A percentile compares a stretch with the other conserved stretches of the same genome.
Conservation (phyloP, 2,888 invertebrate genomes). For the Aspidapion aeneum region DNA sequence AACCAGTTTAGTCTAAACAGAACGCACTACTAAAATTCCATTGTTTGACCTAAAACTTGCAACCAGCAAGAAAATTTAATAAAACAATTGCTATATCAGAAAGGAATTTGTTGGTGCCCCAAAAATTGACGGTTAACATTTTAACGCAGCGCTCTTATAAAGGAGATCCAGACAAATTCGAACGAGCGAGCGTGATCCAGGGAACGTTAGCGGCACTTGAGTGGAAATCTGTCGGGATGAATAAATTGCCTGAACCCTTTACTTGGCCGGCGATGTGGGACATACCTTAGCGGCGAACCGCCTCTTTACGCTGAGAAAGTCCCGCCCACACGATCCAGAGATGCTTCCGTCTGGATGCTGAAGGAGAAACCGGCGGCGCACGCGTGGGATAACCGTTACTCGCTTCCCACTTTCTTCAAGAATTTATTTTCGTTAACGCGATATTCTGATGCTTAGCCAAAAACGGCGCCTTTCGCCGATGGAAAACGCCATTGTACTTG, state of each 20-base stretch:
- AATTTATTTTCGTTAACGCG: constrained; percentile 25
- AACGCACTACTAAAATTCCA: no score
- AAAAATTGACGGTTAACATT: no score
- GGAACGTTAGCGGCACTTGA: constrained; percentile 14
- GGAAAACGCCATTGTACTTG: neutral
- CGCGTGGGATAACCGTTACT: constrained; percentile 35
- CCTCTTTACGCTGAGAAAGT: constrained; percentile 42
- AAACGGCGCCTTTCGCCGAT: constrained; percentile 7
- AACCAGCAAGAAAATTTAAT: no score
- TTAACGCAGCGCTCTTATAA: no score
- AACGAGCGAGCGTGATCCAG: constrained; percentile 19
- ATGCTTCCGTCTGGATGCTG: constrained; percentile 43
- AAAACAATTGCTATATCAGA: no score
- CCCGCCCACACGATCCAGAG: constrained; percentile 46
- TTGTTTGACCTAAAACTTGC: no score
- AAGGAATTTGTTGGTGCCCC: no score
- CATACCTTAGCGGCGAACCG: constrained; percentile 44
- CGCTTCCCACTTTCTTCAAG: constrained; percentile 34
- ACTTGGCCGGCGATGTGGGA: constrained; percentile 43
- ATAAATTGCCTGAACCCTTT: constrained; percentile 48
- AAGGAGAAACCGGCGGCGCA: constrained; percentile 33
- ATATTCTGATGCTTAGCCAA: constrained; percentile 22
- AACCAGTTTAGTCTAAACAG: no score
- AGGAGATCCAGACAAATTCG: constrained; percentile 13
- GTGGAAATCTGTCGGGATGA: constrained; percentile 47